These are phyloP conservation scores for Aethes cnicana DNA, from an alignment of 2,888 invertebrate genomes.

Conservation along the genomic window DNA sequence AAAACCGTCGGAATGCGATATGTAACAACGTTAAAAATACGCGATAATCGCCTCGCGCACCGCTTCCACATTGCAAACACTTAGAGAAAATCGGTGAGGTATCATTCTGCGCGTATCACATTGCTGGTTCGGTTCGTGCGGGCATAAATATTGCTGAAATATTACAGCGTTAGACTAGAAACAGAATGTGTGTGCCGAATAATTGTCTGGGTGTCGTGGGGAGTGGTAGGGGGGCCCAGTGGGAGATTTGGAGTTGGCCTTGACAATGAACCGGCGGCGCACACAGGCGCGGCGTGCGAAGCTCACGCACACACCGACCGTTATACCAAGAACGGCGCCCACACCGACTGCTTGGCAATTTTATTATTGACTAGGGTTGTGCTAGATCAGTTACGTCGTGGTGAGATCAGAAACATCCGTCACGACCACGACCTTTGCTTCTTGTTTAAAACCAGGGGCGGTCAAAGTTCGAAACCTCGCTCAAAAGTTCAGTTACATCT, in stretches of 20 bases:
- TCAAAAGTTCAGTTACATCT: too few species aligned
- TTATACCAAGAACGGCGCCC: conserved; percentile 70
- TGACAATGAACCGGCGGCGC: conserved; percentile 80
- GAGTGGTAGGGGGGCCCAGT: conserved; percentile 61
- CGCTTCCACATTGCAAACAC: conserved; percentile 38
- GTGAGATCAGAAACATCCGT: not conserved
- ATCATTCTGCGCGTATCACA: conserved; percentile 43
- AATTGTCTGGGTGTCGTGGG: conserved; percentile 57
- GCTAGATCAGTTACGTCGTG: conserved; percentile 10
- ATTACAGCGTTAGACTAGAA: conserved; percentile 53
- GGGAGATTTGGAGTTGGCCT: conserved; percentile 81
- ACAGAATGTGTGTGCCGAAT: conserved; percentile 61
- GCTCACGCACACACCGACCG: conserved; percentile 60
- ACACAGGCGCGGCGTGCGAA: conserved; percentile 59
- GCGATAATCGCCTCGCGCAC: conserved; percentile 56
- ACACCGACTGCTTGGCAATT: conserved; percentile 34
- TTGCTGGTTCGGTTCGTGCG: conserved; percentile 48
- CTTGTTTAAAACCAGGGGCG: not conserved
- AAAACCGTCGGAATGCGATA: conserved; percentile 59
- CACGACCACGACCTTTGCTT: not conserved
- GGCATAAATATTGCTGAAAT: conserved; percentile 41
- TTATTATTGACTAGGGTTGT: conserved; percentile 67
- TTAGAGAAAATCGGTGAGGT: conserved; percentile 39
- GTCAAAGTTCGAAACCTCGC: too few species aligned
- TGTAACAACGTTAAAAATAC: conserved; percentile 66